These are phyloP conservation scores for Lasius platythorax DNA, from an alignment of 2,888 invertebrate species.

Conservation along the genomic window DNA sequence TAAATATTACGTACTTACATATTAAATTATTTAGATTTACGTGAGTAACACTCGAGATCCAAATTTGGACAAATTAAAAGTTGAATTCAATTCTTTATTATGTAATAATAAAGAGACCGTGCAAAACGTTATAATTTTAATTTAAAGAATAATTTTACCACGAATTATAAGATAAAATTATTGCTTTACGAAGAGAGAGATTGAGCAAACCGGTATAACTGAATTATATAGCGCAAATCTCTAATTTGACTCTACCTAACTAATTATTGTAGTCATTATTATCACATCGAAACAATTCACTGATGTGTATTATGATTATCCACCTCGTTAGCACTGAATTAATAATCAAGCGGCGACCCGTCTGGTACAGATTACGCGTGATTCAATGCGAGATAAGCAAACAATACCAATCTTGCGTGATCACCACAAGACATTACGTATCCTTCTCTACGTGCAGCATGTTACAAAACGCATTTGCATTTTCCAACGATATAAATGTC, in stretches of 20 bases:
- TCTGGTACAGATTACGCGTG: conserved; percentile 40
- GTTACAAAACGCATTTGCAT: background rate
- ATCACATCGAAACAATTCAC: conserved; percentile 66
- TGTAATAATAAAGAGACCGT: background rate
- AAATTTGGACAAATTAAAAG: background rate
- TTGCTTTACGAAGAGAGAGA: background rate
- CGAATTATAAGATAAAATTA: background rate
- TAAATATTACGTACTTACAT: background rate
- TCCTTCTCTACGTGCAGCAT: background rate
- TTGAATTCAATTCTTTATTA: background rate
- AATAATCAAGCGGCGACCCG: conserved; percentile 48
- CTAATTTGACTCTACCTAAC: conserved; percentile 63
- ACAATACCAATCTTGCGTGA: conserved; percentile 45
- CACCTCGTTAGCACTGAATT: conserved; percentile 64
- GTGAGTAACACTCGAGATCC: background rate
- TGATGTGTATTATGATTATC: conserved; percentile 62
- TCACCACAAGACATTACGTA: conserved; percentile 29
- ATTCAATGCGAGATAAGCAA: conserved; percentile 45
- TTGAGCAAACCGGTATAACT: conserved; percentile 20
- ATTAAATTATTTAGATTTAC: background rate
- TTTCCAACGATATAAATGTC: background rate
- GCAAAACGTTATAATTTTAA: background rate
- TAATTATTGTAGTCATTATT: conserved; percentile 70
- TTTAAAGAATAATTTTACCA: background rate
- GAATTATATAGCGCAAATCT: conserved; percentile 18